Percentiles rank a stretch among this genome's conserved stretches.
These are phyloP conservation scores for Xiphias gladius DNA, from an alignment of 2,113 vertebrate genomes.

Conservation along the genomic window DNA sequence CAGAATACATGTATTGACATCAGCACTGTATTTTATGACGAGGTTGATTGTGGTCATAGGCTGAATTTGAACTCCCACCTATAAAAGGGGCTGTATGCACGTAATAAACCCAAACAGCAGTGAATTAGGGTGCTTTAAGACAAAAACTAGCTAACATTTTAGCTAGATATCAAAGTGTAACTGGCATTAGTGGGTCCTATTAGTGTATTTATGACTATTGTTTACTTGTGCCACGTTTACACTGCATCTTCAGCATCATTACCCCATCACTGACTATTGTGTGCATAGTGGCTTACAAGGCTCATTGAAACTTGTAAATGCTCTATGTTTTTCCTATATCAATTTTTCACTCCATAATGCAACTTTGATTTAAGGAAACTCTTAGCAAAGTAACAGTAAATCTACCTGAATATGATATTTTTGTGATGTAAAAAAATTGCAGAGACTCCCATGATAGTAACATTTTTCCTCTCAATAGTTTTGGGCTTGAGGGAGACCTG, in stretches of 20 bases:
- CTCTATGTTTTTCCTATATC: not conserved
- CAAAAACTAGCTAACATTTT: not conserved
- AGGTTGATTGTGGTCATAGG: no score
- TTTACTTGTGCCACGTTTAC: not conserved
- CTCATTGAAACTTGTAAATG: not conserved
- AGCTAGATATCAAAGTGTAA: not conserved
- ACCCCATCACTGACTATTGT: not conserved
- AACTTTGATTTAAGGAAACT: not conserved
- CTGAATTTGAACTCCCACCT: not conserved
- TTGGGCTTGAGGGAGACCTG: slow-evolving; percentile 25
- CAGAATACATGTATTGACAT: not conserved
- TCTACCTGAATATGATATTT: not conserved
- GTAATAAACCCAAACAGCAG: no score
- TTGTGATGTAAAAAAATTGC: slow-evolving; percentile 21
- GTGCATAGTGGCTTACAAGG: not conserved
- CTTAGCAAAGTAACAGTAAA: slow-evolving; percentile 6
- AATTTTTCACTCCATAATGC: not conserved
- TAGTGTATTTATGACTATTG: not conserved
- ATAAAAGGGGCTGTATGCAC: no score
- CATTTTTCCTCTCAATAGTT: slow-evolving; percentile 17
- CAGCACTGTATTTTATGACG: not conserved
- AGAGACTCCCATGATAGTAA: slow-evolving; percentile 20
- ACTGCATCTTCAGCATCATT: not conserved
- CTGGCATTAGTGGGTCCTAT: not conserved
- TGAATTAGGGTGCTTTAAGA: no score